phyloP scores from a whole-genome alignment of 2,888 invertebrate species.

The Leptogaster cylindrica region DNA sequence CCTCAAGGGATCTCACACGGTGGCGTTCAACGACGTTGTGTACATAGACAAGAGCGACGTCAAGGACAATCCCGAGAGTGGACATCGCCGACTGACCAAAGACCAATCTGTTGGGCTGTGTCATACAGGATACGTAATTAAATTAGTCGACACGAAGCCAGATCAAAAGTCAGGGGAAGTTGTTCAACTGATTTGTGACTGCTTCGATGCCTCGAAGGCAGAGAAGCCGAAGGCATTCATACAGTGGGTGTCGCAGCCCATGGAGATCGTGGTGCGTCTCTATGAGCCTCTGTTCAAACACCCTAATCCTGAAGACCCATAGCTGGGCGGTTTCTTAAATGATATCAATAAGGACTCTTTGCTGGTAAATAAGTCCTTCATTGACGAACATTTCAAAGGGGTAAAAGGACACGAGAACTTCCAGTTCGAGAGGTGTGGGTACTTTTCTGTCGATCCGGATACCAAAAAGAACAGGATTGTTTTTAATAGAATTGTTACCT shows the following conservation, averaged over 20 bases:
- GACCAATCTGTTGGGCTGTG: no score
- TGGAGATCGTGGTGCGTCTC: constrained; percentile 81
- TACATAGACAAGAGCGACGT: no score
- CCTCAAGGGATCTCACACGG: no score
- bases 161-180: no score
- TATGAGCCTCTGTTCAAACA: constrained; percentile 93
- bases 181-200: constrained; percentile 76
- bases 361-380: constrained; percentile 71
- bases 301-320: constrained; percentile 93
- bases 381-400: constrained; percentile 74
- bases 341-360: constrained; percentile 87
- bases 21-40: no score
- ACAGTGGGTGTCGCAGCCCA: constrained; percentile 95
- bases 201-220: constrained; percentile 70
- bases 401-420: constrained; percentile 83
- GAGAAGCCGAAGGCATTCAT: constrained; percentile 98
- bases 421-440: constrained; percentile 97
- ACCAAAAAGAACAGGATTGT: constrained; percentile 73
- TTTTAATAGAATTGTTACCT: constrained; percentile 92
- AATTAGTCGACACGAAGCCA: no score
- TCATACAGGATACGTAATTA: no score
- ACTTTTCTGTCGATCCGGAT: constrained; percentile 95
- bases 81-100: no score
- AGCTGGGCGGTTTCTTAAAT: constrained; percentile 86
- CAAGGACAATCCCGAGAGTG: no score